Base-by-base conservation (phyloP, 1,140 invertebrate genomes). In the Diorhabda elongata region DNA sequence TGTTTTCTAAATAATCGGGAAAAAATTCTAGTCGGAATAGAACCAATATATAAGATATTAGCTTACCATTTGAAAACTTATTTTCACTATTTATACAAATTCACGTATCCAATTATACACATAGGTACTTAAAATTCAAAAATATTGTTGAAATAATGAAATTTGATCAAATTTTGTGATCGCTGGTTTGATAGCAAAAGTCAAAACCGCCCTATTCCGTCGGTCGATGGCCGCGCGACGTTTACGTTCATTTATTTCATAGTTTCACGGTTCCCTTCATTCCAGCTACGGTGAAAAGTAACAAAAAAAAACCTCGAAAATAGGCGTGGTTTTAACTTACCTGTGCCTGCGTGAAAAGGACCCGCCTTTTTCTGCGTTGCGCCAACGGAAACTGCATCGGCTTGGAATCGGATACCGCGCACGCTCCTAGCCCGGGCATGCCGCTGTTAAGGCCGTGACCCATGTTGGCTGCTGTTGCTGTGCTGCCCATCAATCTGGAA, bases 291-390 rank as follows among this genome's bases (percentile, higher is more conserved):
- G n/a, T 52, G 4, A 52, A 52, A 52, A 52, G 47, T n/a, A 52
- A 43, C 26, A 61, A 41, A 42, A 41, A 42, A 43, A 61, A 3
- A 61, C 4, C 9, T 61, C 59, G 59, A 61, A 43, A 69, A 69
- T 58, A 58, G 67, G 69, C 66, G 68, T 7, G 58, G 42, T 11
- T 58, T 8, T 26, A 58, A 62, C 84, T 83, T 76, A 91, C 89
- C 87, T 99, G 98, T 64, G 95, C 92, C 84, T 99, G 97, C 45
- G 96, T 98, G 84, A 99, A 99, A 58, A 99, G 89, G 67, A 99
- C 96, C 75, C 98, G 87, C 74, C 98, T 87, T 83, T 99, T 99
- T 75, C 98, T 85, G 73, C 94, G 85, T 83, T 95, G 93, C 8
- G 93, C 90, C 71, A 96, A 86, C 43, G 94, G 94, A 82, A 96